phyloP scores from a whole-genome alignment of 2,113 vertebrate species.

The Emberiza fucata region DNA sequence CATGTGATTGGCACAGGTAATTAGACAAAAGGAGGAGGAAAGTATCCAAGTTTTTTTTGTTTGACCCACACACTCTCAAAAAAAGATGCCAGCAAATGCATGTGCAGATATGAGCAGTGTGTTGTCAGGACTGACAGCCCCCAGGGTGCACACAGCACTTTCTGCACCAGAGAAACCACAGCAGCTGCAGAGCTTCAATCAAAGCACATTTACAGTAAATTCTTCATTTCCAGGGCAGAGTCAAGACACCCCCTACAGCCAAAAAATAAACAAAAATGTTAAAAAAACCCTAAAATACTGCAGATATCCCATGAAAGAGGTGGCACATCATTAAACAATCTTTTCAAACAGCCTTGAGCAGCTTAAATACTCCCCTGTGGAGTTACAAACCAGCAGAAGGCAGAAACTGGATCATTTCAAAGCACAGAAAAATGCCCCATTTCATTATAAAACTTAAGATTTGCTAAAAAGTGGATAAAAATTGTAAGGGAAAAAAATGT shows the following conservation, averaged over 20 bases:
- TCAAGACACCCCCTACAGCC: neutral
- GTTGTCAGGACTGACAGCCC: neutral
- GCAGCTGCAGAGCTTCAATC: neutral
- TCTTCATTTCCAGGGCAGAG: neutral
- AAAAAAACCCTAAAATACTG: neutral
- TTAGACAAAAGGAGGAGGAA: neutral
- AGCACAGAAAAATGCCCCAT: neutral
- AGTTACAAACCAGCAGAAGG: neutral
- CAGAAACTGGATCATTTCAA: neutral
- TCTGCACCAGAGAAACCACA: neutral
- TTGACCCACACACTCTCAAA: neutral
- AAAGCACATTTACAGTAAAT: neutral
- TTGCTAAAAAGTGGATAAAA: neutral
- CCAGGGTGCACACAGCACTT: neutral
- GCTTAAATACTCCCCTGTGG: neutral
- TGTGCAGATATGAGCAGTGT: neutral
- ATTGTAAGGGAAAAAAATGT: accelerated
- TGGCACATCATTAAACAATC: neutral
- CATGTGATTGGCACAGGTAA: neutral
- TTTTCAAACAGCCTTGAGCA: neutral
- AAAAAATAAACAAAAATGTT: neutral
- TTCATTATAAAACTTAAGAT: neutral
- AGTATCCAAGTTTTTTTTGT: neutral
- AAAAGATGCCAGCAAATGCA: neutral
- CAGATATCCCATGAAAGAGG: neutral